Evolutionary conservation across 2,888 invertebrate genomes (phyloP), one percentile per base, ranked within the genome.

Genomic region (Tetanocera ferruginea): DNA sequence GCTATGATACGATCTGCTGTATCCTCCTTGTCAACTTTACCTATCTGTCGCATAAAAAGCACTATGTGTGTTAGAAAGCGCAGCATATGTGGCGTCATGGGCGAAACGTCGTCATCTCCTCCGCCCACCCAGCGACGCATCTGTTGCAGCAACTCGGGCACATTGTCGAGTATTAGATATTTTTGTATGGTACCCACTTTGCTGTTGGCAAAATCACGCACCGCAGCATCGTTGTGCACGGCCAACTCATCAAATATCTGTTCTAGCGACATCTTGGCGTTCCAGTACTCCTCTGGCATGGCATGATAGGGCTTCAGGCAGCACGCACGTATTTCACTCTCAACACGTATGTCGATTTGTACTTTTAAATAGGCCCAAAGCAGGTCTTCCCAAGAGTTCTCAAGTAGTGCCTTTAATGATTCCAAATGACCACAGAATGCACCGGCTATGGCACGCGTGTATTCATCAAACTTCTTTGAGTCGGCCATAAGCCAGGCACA

Each of bases 281-380:
- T 91, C 94, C 94, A 94, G 86, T 94, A 94, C 57, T 91, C 91
- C n/a, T 92, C 92, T 0, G 94, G 93, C 90, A 94, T 90, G 0
- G 90, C 85, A 25, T 90, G 87, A 82, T 93, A 93, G 5, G 88
- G 88, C 83, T 91, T 92, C 34, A 91, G 87, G 82, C 92, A 91
- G 78, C 91, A 91, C 31, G 92, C 92, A 51, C 94, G 90, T 37
- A 96, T 91, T 89, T 95, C 95, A 76, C 93, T 93, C 87, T 98
- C 98, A 0, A 97, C 96, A 81, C 94, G 92, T 17, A 94, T 93
- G 87, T 98, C 97, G 78, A 97, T 94, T 87, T 96, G 93, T 0
- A 94, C 93, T 85, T 93, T 93, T 81, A 96, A 91, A 88, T 96
- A 94, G 1, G 96, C 95, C 98, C 98, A 98, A 34, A 98, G 90